Conservation (phyloP, 2,113 vertebrate species). For the Chamaetylas fuelleborni region DNA sequence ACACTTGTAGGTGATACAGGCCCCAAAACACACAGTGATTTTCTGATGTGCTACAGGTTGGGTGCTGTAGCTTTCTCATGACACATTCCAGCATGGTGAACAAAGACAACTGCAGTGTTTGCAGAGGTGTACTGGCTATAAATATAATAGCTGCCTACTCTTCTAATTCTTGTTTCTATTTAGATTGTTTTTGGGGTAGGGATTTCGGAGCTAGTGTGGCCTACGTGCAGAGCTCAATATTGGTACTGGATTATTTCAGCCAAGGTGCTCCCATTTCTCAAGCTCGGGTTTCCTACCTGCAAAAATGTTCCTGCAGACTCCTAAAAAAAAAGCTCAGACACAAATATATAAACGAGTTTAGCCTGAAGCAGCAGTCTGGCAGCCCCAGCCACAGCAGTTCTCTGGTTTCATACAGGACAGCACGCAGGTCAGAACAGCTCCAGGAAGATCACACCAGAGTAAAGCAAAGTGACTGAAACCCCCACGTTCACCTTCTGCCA, state of each 20-base stretch:
- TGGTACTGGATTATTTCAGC: background rate
- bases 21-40: background rate
- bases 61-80: background rate
- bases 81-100: background rate
- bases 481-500: background rate
- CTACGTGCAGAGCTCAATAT: background rate
- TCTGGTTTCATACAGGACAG: background rate
- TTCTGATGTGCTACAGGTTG: background rate
- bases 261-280: background rate
- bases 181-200: background rate
- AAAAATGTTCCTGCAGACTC: background rate
- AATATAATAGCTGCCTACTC: background rate
- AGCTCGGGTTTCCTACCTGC: background rate
- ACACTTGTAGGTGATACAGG: rapidly evolving
- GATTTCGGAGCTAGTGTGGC: background rate
- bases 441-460: background rate
- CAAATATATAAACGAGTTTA: background rate
- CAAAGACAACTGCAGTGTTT: background rate
- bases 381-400: background rate
- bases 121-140: background rate
- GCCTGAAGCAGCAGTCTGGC: background rate
- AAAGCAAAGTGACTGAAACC: rapidly evolving
- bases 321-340: background rate
- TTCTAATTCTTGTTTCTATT: background rate
- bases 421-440: background rate